A percentile compares a stretch with the other conserved stretches of the same genome.
These are phyloP conservation scores for Egretta garzetta DNA, from an alignment of 2,113 vertebrate species.

Conservation along the genomic window DNA sequence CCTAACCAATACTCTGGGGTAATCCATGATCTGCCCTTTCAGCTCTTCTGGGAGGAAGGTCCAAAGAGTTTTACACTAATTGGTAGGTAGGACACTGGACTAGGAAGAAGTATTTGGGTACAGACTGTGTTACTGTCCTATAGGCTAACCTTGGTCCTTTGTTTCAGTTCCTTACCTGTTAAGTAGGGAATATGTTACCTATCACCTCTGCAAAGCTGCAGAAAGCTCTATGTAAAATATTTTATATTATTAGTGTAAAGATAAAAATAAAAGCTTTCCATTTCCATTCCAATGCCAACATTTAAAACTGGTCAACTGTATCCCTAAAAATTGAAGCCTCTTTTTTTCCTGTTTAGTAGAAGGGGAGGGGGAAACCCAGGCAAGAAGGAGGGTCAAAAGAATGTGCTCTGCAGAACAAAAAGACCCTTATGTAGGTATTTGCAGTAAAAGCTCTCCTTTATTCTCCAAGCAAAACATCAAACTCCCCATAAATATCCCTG, in stretches of 20 bases:
- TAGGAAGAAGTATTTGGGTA: not conserved
- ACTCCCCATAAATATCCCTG: not conserved
- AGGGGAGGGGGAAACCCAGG: not conserved
- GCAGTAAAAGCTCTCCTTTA: not conserved
- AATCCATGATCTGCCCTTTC: not conserved
- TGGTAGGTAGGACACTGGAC: not conserved
- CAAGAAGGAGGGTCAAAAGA: not conserved
- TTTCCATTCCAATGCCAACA: not conserved
- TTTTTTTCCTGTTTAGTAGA: not conserved
- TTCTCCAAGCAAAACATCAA: constrained; percentile 2
- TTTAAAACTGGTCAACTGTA: not conserved
- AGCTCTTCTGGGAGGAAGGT: not conserved
- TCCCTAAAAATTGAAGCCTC: not conserved
- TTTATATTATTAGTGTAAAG: not conserved
- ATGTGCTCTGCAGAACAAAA: not conserved
- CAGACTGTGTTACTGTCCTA: not conserved
- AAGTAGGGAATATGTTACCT: not conserved
- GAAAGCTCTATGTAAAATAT: not conserved
- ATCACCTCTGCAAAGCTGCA: not conserved
- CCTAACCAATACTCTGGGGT: not conserved
- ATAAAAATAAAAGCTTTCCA: not conserved
- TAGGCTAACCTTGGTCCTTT: not conserved
- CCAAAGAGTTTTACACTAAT: too few species aligned
- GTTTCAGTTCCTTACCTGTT: not conserved
- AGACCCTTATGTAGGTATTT: not conserved